Base-by-base conservation (phyloP, 2,888 invertebrate genomes). In the Thecocarcelia acutangulata region DNA sequence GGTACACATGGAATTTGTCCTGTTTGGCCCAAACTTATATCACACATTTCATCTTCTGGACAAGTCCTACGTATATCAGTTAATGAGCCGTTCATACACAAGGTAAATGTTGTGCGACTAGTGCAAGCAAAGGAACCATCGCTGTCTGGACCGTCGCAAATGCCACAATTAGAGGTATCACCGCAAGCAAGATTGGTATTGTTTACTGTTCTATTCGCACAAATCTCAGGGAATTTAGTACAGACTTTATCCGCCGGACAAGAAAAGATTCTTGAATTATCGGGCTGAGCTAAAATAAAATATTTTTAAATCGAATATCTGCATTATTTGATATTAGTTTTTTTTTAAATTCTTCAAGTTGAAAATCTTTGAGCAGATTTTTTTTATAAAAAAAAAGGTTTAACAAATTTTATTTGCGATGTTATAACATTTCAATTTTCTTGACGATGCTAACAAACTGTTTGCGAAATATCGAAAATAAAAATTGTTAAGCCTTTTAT, bases 181-280 rank as follows among this genome's bases (percentile, higher is more conserved):
- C 86, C 87, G 54, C 88, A 89, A 46, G 69, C 86, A 0, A 84
- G 76, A 0, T 70, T 9, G 12, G 13, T 40, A 1, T 21, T 5
- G 1, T 13, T 11, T 15, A 12, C 19, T 3, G 13, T 46, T 44
- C 9, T 44, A 0, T 83, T 21, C 46, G 73, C 15, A 52, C 90
- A 89, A 3, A 87, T 64, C 0, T 21, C 4, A 1, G 52, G 69
- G 3, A 28, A 52, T 0, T 9, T 44, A 0, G 87, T 84, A 61
- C 89, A 90, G 9, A 89, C 69, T 3, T 87, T 83, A 0, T 0
- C 80, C 0, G 15, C 15, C 4, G 85, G 84, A 48, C 89, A 89
- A 0, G 44, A 15, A n/a, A 54, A 85, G 3, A 33, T 84, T 0
- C 3, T 0, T 0, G 28, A 37, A 11, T 75, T 21, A 9, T 83